phyloP scores from a whole-genome alignment of 2,797 vertebrate species.

The Danio choprae region DNA sequence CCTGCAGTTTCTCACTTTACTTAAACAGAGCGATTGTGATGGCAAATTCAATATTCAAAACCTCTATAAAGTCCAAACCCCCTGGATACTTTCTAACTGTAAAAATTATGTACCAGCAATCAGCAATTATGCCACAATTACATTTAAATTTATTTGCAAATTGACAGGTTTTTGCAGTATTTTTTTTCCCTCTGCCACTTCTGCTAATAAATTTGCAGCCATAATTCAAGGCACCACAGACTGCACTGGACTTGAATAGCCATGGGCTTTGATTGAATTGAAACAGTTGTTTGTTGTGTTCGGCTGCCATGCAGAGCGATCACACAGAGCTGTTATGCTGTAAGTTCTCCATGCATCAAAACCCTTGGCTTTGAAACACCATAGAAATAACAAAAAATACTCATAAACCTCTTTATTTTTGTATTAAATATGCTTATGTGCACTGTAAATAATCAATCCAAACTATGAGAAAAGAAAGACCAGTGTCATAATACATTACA shows the following conservation, averaged over 20 bases:
- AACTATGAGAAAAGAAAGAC: neutral
- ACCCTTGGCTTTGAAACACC: neutral
- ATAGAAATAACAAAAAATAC: neutral
- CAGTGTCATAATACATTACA: neutral
- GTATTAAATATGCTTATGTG: neutral
- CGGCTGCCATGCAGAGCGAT: conserved; percentile 5
- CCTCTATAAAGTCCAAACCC: neutral
- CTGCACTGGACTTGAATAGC: conserved; percentile 21
- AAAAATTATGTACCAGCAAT: neutral
- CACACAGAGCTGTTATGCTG: conserved; percentile 35
- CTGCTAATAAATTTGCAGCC: neutral
- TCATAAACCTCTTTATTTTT: neutral
- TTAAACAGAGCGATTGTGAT: neutral
- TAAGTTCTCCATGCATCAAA: conserved; percentile 15
- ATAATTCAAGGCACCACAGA: conserved; percentile 13
- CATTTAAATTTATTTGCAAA: neutral
- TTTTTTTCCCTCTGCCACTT: neutral
- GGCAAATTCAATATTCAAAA: neutral
- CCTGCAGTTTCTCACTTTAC: neutral
- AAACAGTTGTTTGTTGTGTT: conserved; percentile 12
- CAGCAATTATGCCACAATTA: neutral
- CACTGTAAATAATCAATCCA: conserved; percentile 1
- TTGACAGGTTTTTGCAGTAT: neutral
- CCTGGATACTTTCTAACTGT: no score
- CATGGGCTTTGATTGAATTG: conserved; percentile 13